A percentile compares a stretch with the other conserved stretches of the same genome.
These are phyloP conservation scores for Cranoglanis bouderius DNA, from an alignment of 2,113 vertebrate species.

Conservation along the genomic window DNA sequence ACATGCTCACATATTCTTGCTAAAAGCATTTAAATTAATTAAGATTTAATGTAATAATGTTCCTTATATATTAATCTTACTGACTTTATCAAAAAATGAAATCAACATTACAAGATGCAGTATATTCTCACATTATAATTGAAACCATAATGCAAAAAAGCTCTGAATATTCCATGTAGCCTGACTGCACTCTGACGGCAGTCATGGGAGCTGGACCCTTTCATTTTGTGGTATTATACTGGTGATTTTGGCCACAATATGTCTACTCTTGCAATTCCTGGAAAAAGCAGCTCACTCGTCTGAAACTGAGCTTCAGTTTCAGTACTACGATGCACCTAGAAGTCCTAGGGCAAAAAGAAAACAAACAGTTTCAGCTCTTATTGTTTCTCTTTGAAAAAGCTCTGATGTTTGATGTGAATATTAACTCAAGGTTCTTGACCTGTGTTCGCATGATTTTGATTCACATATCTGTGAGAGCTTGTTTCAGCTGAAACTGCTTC, in stretches of 20 bases:
- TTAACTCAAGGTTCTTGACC: background rate
- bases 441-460: background rate
- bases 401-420: too few relatives aligned
- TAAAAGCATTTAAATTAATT: slow-evolving; percentile 42
- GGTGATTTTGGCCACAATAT: background rate
- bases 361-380: background rate
- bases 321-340: background rate
- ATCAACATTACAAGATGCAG: background rate
- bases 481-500: background rate
- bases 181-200: background rate
- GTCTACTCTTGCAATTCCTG: background rate
- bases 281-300: background rate
- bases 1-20: slow-evolving; percentile 3
- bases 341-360: background rate
- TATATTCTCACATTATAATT: background rate
- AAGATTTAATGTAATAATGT: background rate
- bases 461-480: background rate
- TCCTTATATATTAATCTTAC: background rate
- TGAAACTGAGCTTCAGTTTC: background rate
- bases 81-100: background rate
- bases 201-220: background rate
- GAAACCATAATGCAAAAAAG: background rate
- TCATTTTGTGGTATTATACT: background rate
- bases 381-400: background rate
- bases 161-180: background rate